These are phyloP conservation scores for Choristoneura fumiferana DNA, from an alignment of 1,140 invertebrate genomes.

Conservation along the genomic window DNA sequence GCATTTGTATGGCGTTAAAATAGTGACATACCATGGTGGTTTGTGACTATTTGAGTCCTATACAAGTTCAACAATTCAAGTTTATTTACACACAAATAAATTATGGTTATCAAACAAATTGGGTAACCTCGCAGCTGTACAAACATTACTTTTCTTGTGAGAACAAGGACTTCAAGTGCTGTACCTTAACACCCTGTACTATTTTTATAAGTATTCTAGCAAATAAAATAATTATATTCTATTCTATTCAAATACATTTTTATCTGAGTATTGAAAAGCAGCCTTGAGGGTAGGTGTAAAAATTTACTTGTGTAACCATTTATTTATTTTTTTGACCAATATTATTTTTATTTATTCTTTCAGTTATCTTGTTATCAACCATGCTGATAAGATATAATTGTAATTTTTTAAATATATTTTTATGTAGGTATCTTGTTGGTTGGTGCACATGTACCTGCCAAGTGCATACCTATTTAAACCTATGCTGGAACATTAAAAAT, in stretches of 20 bases:
- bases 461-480: too few relatives aligned
- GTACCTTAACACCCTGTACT: too few relatives aligned
- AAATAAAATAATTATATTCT: too few relatives aligned
- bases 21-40: not conserved
- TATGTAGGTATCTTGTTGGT: too few relatives aligned
- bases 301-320: not conserved
- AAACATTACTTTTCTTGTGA: not conserved
- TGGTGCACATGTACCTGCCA: too few relatives aligned
- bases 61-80: not conserved
- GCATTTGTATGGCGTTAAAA: slow-evolving; percentile 13
- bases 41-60: not conserved
- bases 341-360: not conserved
- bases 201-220: too few relatives aligned
- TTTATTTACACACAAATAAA: slow-evolving; percentile 15
- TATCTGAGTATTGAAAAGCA: not conserved
- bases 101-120: slow-evolving; percentile 9
- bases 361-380: too few relatives aligned
- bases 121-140: slow-evolving; percentile 5
- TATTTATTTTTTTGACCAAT: not conserved
- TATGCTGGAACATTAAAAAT: too few relatives aligned
- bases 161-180: not conserved
- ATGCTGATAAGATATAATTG: too few relatives aligned
- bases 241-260: too few relatives aligned
- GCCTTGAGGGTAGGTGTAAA: not conserved
- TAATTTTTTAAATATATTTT: too few relatives aligned